These are phyloP conservation scores for Venusia cambrica DNA, from an alignment of 2,888 invertebrate genomes.

Conservation along the genomic window DNA sequence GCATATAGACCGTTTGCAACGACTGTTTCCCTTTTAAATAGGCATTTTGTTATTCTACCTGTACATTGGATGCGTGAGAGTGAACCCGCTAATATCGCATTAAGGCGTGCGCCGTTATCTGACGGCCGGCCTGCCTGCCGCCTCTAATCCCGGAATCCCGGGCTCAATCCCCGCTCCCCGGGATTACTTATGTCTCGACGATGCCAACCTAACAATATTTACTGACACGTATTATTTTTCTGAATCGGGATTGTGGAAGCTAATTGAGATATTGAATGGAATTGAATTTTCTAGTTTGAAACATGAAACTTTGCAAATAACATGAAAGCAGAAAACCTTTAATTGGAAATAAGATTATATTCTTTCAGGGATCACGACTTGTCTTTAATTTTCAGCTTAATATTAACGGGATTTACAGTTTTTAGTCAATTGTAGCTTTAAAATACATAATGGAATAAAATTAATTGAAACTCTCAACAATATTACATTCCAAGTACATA, in stretches of 20 bases:
- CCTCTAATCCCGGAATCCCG: constrained; percentile 50
- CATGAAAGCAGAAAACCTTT: constrained; percentile 3
- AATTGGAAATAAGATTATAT: constrained; percentile 8
- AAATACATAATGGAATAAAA: too few species aligned
- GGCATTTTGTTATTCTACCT: too few species aligned
- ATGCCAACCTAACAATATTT: constrained; percentile 41
- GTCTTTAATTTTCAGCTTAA: too few species aligned
- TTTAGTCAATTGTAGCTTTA: too few species aligned
- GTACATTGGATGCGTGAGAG: too few species aligned
- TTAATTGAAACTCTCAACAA: too few species aligned
- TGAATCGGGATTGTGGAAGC: constrained; percentile 16
- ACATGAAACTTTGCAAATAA: constrained; percentile 10
- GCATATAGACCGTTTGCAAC: too few species aligned
- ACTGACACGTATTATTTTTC: constrained; percentile 27
- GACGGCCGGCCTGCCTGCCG: constrained; percentile 40
- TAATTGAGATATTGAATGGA: constrained; percentile 14
- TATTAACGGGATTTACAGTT: too few species aligned
- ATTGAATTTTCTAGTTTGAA: constrained; percentile 11
- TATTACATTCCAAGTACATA: too few species aligned
- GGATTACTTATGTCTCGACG: constrained; percentile 55
- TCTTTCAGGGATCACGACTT: too few species aligned
- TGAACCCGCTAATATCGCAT: constrained; percentile 60
- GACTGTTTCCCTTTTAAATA: too few species aligned
- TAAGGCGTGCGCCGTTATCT: constrained; percentile 56
- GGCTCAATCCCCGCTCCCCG: constrained; percentile 47